A percentile compares a stretch with the other conserved stretches of the same genome.
Evolutionary conservation across 1,140 invertebrate genomes (phyloP).

Genomic region (Hycleus phaleratus): DNA sequence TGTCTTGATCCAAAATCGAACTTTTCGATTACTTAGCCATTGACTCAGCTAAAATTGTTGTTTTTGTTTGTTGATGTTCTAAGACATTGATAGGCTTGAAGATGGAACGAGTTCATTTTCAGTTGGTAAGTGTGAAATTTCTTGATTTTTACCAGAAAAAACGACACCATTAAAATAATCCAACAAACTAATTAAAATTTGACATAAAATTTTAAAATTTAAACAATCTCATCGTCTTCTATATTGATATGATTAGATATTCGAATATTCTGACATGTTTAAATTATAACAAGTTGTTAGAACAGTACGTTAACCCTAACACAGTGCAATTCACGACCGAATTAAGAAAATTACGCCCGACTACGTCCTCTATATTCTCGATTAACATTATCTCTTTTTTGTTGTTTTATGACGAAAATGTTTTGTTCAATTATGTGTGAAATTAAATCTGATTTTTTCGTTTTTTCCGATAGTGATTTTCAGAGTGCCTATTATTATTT

Average conservation of each 20-base stretch:
- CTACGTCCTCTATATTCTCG: conserved; percentile 6
- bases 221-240: too few species aligned
- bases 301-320: conserved; percentile 10
- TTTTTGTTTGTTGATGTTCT: conserved; percentile 10
- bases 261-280: conserved; percentile 1
- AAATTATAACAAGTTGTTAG: not conserved
- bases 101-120: conserved; percentile 13
- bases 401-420: conserved; percentile 11
- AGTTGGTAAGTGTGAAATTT: conserved; percentile 9
- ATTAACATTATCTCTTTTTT: not conserved
- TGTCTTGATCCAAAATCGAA: conserved; percentile 21
- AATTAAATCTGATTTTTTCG: conserved; percentile 11
- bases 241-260: too few species aligned
- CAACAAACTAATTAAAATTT: too few species aligned
- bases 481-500: not conserved
- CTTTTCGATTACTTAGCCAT: conserved; percentile 24
- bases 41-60: conserved; percentile 20
- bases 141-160: too few species aligned
- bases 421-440: conserved; percentile 10
- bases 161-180: too few species aligned
- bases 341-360: conserved; percentile 13
- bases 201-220: too few species aligned
- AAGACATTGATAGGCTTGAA: conserved; percentile 11
- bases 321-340: conserved; percentile 11
- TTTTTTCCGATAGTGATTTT: conserved; percentile 1